A percentile compares a stretch with the other conserved stretches of the same genome.
Evolutionary conservation across 2,113 vertebrate genomes (phyloP).

Genomic region (Orientallactaga bullata): DNA sequence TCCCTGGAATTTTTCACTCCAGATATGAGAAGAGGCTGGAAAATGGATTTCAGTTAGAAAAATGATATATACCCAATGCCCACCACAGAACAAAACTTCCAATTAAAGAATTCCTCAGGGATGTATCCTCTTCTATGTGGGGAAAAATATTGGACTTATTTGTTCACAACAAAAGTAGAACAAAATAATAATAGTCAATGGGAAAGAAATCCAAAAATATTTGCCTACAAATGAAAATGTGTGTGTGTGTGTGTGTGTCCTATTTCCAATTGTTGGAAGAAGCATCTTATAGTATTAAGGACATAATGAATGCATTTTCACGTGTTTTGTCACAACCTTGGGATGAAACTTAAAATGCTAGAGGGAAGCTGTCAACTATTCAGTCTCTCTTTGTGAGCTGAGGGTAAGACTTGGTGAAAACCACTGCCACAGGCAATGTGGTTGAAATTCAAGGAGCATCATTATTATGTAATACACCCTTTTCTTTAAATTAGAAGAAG

Average conservation of each 20-base stretch:
- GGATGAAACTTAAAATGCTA: neutral
- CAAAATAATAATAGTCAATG: neutral
- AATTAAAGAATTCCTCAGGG: neutral
- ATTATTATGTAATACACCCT: too few relatives aligned
- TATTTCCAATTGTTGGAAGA: neutral
- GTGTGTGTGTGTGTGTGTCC: neutral
- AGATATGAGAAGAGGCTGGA: neutral
- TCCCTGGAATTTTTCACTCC: neutral
- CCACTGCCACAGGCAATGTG: neutral
- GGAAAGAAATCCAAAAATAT: neutral
- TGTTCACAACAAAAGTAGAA: neutral
- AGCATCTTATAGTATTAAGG: neutral
- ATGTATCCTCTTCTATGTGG: neutral
- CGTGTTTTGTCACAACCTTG: constrained; percentile 1
- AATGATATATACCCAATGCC: too few relatives aligned
- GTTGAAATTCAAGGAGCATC: neutral
- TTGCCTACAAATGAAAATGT: too few relatives aligned
- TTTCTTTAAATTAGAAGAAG: neutral
- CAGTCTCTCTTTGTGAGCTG: neutral
- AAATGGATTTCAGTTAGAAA: neutral
- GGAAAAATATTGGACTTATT: neutral
- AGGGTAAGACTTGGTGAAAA: neutral
- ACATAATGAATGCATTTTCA: neutral
- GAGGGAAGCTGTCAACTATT: neutral
- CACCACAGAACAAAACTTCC: neutral